Evolutionary conservation across 2,888 invertebrate genomes (phyloP).

Genomic region (Melanostoma scalare): DNA sequence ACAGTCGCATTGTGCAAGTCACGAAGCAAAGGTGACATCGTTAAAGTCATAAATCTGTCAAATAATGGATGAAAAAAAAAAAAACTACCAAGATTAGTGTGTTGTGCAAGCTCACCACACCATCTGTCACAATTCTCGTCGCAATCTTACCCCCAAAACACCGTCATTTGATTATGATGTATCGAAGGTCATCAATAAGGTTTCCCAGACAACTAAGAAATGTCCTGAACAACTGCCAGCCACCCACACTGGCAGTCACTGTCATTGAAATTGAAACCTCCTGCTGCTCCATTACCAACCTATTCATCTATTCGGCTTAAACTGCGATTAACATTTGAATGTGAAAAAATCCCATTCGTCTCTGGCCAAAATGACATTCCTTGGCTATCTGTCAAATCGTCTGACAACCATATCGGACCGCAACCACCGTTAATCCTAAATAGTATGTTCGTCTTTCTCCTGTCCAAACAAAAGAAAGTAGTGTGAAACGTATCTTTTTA

Average conservation of each 20-base stretch:
- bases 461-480: conserved; percentile 54
- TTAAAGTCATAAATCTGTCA: conserved; percentile 28
- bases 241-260: conserved; percentile 31
- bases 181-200: conserved; percentile 62
- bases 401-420: conserved; percentile 27
- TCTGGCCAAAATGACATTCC: conserved; percentile 37
- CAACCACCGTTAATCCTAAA: conserved; percentile 47
- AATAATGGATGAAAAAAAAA: background rate
- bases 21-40: conserved; percentile 36
- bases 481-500: background rate
- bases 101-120: conserved; percentile 20
- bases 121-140: conserved; percentile 39
- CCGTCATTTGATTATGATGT: conserved; percentile 54
- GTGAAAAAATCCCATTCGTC: conserved; percentile 40
- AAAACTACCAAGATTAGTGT: conserved; percentile 20
- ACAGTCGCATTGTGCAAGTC: conserved; percentile 47
- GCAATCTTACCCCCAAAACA: conserved; percentile 29
- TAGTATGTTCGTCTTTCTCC: conserved; percentile 39
- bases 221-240: conserved; percentile 38
- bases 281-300: conserved; percentile 57
- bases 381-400: conserved; percentile 58
- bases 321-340: conserved; percentile 55
- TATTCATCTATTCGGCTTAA: conserved; percentile 31
- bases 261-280: conserved; percentile 14
- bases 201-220: conserved; percentile 25